phyloP scores from a whole-genome alignment of 2,888 invertebrate genomes.

The Dasypogon diadema region DNA sequence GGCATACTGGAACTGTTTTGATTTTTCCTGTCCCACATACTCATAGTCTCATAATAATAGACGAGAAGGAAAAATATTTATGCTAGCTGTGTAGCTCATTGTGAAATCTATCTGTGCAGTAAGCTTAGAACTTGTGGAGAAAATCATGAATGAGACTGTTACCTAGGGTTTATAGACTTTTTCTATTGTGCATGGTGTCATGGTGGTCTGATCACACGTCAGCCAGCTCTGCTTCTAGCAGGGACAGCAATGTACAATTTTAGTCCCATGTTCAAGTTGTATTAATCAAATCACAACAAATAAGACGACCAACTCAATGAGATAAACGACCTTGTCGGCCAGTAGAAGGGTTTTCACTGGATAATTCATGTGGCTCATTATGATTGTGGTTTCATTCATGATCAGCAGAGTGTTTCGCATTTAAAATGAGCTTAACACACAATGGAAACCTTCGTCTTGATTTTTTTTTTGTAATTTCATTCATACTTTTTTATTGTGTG shows the following conservation, averaged over 20 bases:
- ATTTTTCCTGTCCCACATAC: not conserved
- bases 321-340: not conserved
- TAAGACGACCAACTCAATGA: not conserved
- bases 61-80: not conserved
- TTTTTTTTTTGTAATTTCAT: too few relatives aligned
- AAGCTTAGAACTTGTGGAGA: not conserved
- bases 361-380: not conserved
- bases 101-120: too few relatives aligned
- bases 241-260: not conserved
- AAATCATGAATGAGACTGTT: not conserved
- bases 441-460: not conserved
- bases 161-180: not conserved
- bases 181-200: not conserved
- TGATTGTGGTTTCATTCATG: constrained; percentile 22
- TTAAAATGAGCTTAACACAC: not conserved
- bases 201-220: not conserved
- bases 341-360: not conserved
- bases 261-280: not conserved
- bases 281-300: not conserved
- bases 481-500: not conserved
- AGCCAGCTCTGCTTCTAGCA: not conserved
- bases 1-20: not conserved
- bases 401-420: not conserved
- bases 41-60: not conserved
- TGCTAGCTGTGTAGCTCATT: too few relatives aligned